Conservation (phyloP, 2,113 vertebrate genomes). For the Heptranchias perlo region DNA sequence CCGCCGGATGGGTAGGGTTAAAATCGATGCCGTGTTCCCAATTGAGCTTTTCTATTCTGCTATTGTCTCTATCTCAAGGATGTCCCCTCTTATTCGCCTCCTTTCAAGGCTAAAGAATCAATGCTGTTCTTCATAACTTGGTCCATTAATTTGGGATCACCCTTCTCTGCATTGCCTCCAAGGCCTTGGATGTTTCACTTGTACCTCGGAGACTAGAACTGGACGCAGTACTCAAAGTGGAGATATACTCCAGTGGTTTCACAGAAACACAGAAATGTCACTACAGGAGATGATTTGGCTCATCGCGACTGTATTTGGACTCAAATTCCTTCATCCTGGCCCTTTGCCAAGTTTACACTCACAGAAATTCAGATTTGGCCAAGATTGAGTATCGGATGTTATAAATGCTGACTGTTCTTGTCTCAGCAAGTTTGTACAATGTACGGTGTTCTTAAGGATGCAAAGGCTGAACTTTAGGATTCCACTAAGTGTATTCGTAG, state of each 20-base stretch:
- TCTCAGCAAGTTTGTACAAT: background rate
- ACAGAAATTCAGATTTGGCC: background rate
- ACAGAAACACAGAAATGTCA: background rate
- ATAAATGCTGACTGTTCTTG: background rate
- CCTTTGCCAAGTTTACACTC: background rate
- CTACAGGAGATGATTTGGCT: background rate
- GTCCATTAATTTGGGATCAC: background rate
- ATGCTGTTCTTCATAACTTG: background rate
- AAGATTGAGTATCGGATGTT: background rate
- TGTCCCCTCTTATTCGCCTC: background rate
- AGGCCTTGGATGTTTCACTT: background rate
- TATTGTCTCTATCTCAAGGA: background rate
- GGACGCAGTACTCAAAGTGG: background rate
- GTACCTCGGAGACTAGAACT: too few species aligned
- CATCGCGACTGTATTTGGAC: background rate
- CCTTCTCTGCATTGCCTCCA: background rate
- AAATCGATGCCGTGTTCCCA: background rate
- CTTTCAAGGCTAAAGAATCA: background rate
- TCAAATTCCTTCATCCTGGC: background rate
- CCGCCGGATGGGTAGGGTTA: background rate
- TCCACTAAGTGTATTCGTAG: background rate
- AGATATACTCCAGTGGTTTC: background rate
- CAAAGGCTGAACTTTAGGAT: background rate
- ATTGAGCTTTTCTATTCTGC: background rate
- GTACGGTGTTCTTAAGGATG: background rate